A percentile compares a stretch with the other conserved stretches of the same genome.
phyloP scores from a whole-genome alignment of 2,797 vertebrate genomes.

The Artibeus jamaicensis region DNA sequence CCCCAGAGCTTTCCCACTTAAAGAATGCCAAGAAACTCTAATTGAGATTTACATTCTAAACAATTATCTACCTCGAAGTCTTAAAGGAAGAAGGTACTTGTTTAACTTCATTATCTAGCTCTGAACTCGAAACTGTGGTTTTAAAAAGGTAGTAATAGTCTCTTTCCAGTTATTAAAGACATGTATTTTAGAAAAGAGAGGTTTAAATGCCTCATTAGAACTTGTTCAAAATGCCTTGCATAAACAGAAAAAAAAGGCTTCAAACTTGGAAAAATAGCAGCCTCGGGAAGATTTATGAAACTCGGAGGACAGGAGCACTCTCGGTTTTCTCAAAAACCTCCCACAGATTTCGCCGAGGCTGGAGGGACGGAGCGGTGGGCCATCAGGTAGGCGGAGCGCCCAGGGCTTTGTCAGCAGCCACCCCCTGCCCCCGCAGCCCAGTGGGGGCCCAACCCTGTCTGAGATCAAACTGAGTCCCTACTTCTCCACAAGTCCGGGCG shows the following conservation, averaged over 20 bases:
- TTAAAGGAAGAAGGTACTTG: slow-evolving; percentile 63
- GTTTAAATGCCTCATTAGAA: slow-evolving; percentile 72
- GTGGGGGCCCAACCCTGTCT: background rate
- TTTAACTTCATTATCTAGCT: slow-evolving; percentile 73
- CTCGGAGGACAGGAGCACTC: slow-evolving; percentile 59
- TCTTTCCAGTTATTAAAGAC: slow-evolving; percentile 72
- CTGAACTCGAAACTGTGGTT: slow-evolving; percentile 43
- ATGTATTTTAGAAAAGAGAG: slow-evolving; percentile 57
- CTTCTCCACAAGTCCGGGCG: background rate
- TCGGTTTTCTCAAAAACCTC: background rate
- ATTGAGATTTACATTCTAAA: slow-evolving; percentile 70
- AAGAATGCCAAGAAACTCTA: slow-evolving; percentile 68
- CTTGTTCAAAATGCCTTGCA: slow-evolving; percentile 60
- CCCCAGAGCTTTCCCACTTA: slow-evolving; percentile 55
- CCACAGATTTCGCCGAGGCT: background rate
- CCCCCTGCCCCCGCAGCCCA: background rate
- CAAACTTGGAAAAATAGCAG: background rate
- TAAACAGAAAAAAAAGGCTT: slow-evolving; percentile 62
- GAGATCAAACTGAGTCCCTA: accelerated
- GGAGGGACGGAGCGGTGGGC: background rate
- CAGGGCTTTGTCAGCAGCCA: background rate
- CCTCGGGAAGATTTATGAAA: slow-evolving; percentile 54
- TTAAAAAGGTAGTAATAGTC: slow-evolving; percentile 46
- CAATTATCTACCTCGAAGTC: slow-evolving; percentile 51
- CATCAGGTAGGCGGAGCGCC: no score